Percentiles rank a stretch among this genome's conserved stretches.
Conservation (phyloP, 2,113 vertebrate genomes). For the Penelope pileata region DNA sequence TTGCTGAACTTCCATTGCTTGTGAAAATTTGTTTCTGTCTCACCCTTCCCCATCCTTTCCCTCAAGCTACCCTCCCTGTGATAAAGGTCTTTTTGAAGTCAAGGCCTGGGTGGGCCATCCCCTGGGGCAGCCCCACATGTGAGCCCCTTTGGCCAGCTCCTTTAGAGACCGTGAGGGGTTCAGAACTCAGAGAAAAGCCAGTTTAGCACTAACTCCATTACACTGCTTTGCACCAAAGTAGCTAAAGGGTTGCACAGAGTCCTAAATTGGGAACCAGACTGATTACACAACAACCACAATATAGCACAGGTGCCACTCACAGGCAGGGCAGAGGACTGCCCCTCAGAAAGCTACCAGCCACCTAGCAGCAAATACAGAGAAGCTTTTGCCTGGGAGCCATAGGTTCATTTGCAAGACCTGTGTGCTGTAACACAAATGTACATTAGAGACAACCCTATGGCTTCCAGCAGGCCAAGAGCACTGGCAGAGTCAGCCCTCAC, state of each 20-base stretch:
- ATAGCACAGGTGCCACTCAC: rapidly evolving
- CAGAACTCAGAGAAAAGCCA: neutral
- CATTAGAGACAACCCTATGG: too few relatives aligned
- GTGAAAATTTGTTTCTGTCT: neutral
- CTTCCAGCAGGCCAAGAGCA: neutral
- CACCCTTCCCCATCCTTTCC: neutral
- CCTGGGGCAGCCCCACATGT: neutral
- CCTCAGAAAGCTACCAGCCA: neutral
- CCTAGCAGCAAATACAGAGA: neutral
- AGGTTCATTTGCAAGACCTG: neutral
- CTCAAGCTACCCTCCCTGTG: neutral
- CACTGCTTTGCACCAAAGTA: neutral
- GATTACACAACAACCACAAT: rapidly evolving
- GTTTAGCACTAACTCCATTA: neutral
- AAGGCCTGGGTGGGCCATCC: neutral
- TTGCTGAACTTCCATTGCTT: neutral
- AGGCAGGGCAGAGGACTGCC: neutral
- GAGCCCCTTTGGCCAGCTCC: neutral
- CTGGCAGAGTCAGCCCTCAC: too few relatives aligned
- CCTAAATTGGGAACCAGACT: neutral
- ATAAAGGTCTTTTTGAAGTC: neutral
- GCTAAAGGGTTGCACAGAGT: neutral
- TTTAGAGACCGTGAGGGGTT: rapidly evolving
- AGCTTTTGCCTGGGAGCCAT: neutral
- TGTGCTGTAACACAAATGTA: too few relatives aligned